Evolutionary conservation across 2,113 vertebrate genomes (phyloP), one percentile per base, ranked within the genome.

Genomic region (Amphiprion percula): DNA sequence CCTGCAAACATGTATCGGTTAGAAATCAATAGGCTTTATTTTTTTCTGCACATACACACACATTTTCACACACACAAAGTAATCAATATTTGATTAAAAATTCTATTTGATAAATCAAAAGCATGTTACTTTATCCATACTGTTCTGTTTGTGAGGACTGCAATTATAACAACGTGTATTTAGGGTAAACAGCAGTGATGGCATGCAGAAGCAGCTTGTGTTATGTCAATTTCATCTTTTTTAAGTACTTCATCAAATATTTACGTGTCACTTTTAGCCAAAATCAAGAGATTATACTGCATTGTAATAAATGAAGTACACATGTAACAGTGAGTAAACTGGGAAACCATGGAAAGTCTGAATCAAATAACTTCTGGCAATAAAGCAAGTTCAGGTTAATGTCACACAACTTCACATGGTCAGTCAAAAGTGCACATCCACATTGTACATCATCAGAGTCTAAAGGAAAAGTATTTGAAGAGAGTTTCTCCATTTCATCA

Each of bases 1-100:
- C 86, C 97, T 99, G 82, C 2, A 77, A 79, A 53, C 37, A 50
- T 37, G 75, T 50, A 33, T 86, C 84, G 56, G 80, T 74, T 21
- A 46, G 24, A 30, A 39, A 63, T 78, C 65, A 64, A n/a, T 80
- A 71, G 61, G 24, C 30, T 14, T 64, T 5, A 52, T 10, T 54
- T 7, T 54, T 60, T 52, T 21, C 5, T 19, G 1, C 61, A 49
- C n/a, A 17, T 17, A 28, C 37, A 23, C 6, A 72, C 12, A 28
- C 2, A 71, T 70, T 68, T 26, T 79, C 64, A 60, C 46, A 47
- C 46, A 59, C 67, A 52, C 77, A 79, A 72, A 58, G 23, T 46
- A 64, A 70, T 82, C 21, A 65, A 77, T 28, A 69, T 83, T 78
- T 12, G 87, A 79, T 80, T 76, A 76, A 73, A 65, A 54, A 16